Evolutionary conservation across 1,140 invertebrate genomes (phyloP).

Genomic region (Hydropsyche tenuis): DNA sequence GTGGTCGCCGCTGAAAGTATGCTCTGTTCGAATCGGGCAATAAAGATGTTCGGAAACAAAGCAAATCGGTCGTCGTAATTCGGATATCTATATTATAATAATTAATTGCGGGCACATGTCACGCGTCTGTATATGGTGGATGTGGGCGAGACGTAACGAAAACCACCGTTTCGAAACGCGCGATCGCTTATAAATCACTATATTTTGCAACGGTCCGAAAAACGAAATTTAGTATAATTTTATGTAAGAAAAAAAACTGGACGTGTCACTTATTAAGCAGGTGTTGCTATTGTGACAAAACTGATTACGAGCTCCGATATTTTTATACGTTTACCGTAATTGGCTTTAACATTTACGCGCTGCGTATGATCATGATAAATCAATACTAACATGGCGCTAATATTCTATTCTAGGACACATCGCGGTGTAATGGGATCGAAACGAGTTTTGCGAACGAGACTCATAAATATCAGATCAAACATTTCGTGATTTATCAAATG

Average conservation of each 20-base stretch:
- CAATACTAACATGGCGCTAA: constrained; percentile 1
- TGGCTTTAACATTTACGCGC: not conserved
- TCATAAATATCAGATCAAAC: constrained; percentile 4
- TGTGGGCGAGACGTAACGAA: constrained; percentile 4
- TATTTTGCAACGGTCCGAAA: not conserved
- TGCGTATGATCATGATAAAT: not conserved
- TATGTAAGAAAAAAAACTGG: not conserved
- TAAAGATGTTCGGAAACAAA: not conserved
- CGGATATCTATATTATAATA: constrained; percentile 9
- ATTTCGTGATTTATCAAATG: constrained; percentile 9
- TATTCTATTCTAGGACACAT: not conserved
- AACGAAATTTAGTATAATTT: constrained; percentile 6
- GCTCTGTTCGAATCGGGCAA: not conserved
- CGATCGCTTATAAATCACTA: not conserved
- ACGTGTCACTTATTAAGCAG: constrained; percentile 1
- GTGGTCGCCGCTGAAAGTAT: not conserved
- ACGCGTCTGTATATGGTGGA: not conserved
- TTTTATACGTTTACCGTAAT: constrained; percentile 5
- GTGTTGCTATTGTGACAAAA: constrained; percentile 4
- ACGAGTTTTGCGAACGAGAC: not conserved
- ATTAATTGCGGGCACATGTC: constrained; percentile 18
- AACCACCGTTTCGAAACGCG: not conserved
- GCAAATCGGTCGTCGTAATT: not conserved
- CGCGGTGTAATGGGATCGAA: not conserved
- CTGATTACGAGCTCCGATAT: too few species aligned